A percentile compares a stretch with the other conserved stretches of the same genome.
Conservation (phyloP, 1,140 invertebrate genomes). For the Drosophila asahinai region DNA sequence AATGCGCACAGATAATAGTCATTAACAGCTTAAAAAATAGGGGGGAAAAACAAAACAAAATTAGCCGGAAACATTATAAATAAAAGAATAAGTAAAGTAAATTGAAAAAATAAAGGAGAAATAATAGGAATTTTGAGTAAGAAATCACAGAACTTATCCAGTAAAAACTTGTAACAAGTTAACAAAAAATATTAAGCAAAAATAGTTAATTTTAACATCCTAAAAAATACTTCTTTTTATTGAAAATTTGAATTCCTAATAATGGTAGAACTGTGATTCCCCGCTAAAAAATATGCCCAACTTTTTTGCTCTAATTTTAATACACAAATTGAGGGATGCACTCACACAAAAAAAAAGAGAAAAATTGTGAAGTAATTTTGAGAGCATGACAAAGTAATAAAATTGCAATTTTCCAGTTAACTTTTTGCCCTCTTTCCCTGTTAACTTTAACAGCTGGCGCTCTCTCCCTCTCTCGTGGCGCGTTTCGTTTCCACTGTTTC, state of each 20-base stretch:
- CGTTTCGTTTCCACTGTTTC: constrained; percentile 1
- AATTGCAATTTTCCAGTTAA: constrained; percentile 27
- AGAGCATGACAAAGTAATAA: constrained; percentile 10
- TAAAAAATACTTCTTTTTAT: background rate
- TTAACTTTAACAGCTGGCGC: constrained; percentile 31
- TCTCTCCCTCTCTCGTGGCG: background rate
- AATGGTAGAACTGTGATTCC: background rate
- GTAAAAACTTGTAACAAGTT: no score
- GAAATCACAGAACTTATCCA: no score
- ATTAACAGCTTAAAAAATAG: background rate
- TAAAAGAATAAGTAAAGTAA: background rate
- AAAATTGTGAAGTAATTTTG: background rate
- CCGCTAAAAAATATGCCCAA: background rate
- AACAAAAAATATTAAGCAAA: no score
- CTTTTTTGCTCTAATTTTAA: background rate
- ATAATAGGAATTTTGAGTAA: no score
- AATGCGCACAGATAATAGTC: background rate
- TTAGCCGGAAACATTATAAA: no score
- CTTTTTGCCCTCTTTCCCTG: constrained; percentile 9
- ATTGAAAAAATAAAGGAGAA: background rate
- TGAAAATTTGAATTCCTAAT: background rate
- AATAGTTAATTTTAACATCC: no score
- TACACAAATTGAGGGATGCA: background rate
- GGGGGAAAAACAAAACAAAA: background rate
- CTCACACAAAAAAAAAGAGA: background rate